Evolutionary conservation across 2,888 invertebrate genomes (phyloP), one percentile per base, ranked within the genome.

Genomic region (Conops quadrifasciatus): DNA sequence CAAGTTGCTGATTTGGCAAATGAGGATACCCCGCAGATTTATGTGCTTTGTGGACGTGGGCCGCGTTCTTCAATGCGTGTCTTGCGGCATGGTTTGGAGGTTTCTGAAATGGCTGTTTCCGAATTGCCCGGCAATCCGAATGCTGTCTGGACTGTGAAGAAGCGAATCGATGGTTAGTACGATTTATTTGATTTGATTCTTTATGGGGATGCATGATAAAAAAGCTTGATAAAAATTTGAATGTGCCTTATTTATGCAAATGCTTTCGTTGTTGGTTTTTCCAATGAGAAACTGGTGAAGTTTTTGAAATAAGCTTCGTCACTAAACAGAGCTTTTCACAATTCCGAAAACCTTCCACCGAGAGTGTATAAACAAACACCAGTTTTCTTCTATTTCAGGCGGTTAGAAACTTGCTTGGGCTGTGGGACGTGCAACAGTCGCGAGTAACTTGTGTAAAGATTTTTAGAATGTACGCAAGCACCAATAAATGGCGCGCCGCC

Each of bases 121-220:
- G 99, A 99, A 87, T 88, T 99, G 77, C 99, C 99, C n/a, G 98
- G 98, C 82, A 98, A 97, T 83, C 99, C 99, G 2, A 99, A 98
- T 88, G 98, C 98, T 80, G 99, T 99, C 1, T 99, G 99, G 99
- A 99, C 99, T 43, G 99, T 99, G 24, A 95, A 97, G 84, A 91
- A 94, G 80, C 92, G 96, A 85, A 91, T 94, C 83, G 98, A 99
- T 88, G 99, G 98, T 98, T 88, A 93, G 93, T 89, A 78, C 62
- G 58, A 24, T 28, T 19, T 51, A 66, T 43, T 24, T 58, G 60
- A 26, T 66, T 64, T 67, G 45, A 24, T 60, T 69, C n/a, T 68
- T 67, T 67, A n/a, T 9, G 3, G 11, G 7, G 2, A 56, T 7
- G 36, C 56, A 56, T 21, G 24, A 56, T 13, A 51, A 36, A 9